Percentiles rank a stretch among this genome's conserved stretches.
Conservation (phyloP, 2,113 vertebrate species). For the Prionailurus bengalensis region DNA sequence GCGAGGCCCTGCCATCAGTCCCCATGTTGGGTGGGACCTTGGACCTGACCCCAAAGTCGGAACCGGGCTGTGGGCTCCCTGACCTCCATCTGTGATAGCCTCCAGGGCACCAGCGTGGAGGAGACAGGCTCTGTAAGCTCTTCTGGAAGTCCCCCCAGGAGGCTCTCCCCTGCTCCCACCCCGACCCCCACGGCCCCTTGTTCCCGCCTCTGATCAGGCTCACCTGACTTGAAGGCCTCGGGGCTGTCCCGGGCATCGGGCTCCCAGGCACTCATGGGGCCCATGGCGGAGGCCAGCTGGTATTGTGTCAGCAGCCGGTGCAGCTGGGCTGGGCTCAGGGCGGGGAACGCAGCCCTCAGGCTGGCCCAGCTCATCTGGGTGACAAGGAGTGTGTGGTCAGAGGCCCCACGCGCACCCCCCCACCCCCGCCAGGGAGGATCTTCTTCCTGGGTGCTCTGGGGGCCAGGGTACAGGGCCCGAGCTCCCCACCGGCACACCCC, state of each 20-base stretch:
- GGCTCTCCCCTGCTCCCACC: neutral
- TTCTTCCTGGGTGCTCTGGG: fast-evolving
- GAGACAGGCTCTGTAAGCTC: fast-evolving
- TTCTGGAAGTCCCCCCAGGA: neutral
- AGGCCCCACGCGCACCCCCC: fast-evolving
- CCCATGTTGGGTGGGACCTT: neutral
- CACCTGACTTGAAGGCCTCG: conserved; percentile 91
- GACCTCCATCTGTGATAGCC: neutral
- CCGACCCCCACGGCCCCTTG: fast-evolving
- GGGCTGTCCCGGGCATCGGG: conserved; percentile 90
- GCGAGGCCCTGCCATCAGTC: neutral
- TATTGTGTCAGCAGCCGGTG: conserved; percentile 95
- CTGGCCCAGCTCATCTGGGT: conserved; percentile 92
- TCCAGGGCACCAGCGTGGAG: fast-evolving
- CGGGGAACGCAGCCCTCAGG: conserved; percentile 90
- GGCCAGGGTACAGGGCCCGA: neutral
- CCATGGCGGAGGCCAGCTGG: conserved; percentile 92
- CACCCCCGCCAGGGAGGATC: fast-evolving
- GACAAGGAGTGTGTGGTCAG: fast-evolving
- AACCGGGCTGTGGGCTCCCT: fast-evolving
- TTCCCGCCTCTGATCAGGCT: conserved; percentile 22
- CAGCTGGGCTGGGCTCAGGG: conserved; percentile 93
- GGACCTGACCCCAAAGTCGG: neutral
- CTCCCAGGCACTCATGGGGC: conserved; percentile 91
- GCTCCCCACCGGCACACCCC: fast-evolving